A percentile compares a stretch with the other conserved stretches of the same genome.
phyloP scores from a whole-genome alignment of 1,140 invertebrate genomes.

The Panagrolaimus sp. region DNA sequence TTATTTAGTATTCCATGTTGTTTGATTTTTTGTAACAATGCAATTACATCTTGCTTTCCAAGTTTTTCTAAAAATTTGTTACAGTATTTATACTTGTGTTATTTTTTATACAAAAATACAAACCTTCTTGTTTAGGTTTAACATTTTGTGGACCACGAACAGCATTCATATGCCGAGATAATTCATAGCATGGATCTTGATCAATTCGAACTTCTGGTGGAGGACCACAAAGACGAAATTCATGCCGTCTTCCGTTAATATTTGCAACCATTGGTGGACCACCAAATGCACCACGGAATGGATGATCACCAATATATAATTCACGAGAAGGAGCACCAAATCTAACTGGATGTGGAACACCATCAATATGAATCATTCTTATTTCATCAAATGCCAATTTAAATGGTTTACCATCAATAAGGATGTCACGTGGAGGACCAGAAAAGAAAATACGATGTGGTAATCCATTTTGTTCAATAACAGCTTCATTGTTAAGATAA shows the following conservation, averaged over 20 bases:
- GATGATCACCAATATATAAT: slow-evolving; percentile 77
- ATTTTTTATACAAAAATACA: not conserved
- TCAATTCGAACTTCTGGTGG: slow-evolving; percentile 68
- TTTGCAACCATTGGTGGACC: slow-evolving; percentile 78
- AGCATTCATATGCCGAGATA: slow-evolving; percentile 43
- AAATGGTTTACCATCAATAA: slow-evolving; percentile 43
- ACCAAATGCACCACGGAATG: slow-evolving; percentile 82
- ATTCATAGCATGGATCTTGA: slow-evolving; percentile 55
- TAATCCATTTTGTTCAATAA: slow-evolving; percentile 52
- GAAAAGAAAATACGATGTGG: slow-evolving; percentile 47
- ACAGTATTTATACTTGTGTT: too few species aligned
- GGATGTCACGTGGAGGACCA: slow-evolving; percentile 42
- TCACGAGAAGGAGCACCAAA: slow-evolving; percentile 86
- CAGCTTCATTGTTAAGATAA: slow-evolving; percentile 48
- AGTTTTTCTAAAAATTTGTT: too few species aligned
- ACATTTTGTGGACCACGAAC: slow-evolving; percentile 18
- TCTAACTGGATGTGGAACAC: slow-evolving; percentile 66
- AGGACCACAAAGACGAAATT: slow-evolving; percentile 73
- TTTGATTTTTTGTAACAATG: slow-evolving; percentile 27
- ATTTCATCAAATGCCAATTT: slow-evolving; percentile 49
- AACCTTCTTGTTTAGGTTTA: slow-evolving; percentile 19
- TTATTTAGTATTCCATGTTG: slow-evolving; percentile 20
- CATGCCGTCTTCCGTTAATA: slow-evolving; percentile 72
- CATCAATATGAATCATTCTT: slow-evolving; percentile 60
- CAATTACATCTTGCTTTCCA: not conserved